phyloP scores from a whole-genome alignment of 2,797 vertebrate species.

The Pangasius macronema region DNA sequence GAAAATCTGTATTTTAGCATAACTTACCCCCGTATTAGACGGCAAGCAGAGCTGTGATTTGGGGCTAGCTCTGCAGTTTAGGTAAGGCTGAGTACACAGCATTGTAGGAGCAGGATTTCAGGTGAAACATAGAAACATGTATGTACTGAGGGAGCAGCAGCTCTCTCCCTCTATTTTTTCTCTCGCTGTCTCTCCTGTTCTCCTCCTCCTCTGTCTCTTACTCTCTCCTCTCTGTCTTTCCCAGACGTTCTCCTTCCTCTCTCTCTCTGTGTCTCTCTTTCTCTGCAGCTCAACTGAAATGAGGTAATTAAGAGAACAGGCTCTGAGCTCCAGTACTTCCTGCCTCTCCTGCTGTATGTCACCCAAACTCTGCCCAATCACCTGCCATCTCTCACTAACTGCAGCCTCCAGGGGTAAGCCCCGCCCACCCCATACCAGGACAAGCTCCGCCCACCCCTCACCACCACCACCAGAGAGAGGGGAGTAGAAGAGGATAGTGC shows the following conservation, averaged over 20 bases:
- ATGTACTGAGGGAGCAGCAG: constrained; percentile 50
- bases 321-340: constrained; percentile 62
- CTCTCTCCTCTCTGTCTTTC: constrained; percentile 39
- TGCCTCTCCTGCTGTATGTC: constrained; percentile 65
- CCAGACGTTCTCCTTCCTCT: constrained; percentile 27
- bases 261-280: constrained; percentile 44
- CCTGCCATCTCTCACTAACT: constrained; percentile 61
- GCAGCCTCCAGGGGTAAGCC: constrained; percentile 43
- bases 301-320: constrained; percentile 68
- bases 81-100: constrained; percentile 72
- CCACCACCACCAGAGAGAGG: constrained; percentile 27
- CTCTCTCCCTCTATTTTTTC: constrained; percentile 33
- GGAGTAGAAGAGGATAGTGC: constrained; percentile 26
- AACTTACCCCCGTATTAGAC: constrained; percentile 70
- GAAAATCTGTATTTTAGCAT: constrained; percentile 26
- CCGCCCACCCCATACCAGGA: constrained; percentile 26
- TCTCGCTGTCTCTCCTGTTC: constrained; percentile 40
- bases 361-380: constrained; percentile 65
- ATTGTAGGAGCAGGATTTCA: constrained; percentile 65
- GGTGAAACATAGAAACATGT: constrained; percentile 63
- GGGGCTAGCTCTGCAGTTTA: constrained; percentile 66
- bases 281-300: constrained; percentile 59
- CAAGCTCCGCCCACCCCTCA: constrained; percentile 30
- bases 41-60: constrained; percentile 64
- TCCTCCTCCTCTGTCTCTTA: constrained; percentile 40